Conservation (phyloP, 2,113 vertebrate genomes). For the Spea bombifrons region DNA sequence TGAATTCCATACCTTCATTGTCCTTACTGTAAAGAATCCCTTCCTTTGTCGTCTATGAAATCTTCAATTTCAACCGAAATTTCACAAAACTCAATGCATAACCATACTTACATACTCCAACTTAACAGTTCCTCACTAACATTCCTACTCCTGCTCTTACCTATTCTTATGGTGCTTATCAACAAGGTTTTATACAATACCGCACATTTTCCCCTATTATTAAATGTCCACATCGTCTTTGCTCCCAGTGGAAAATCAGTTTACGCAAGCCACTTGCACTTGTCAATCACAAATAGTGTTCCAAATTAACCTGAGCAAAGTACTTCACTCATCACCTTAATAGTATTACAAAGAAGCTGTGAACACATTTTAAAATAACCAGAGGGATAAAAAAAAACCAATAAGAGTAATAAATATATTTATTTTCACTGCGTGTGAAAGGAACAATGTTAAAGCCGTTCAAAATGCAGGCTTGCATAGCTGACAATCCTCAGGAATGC, state of each 20-base stretch:
- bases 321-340: conserved; percentile 19
- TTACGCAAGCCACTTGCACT: conserved; percentile 2
- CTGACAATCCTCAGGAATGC: conserved; percentile 10
- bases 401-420: conserved; percentile 2
- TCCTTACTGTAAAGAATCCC: too few species aligned
- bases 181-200: too few species aligned
- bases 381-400: conserved; percentile 5
- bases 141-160: too few species aligned
- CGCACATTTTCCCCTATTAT: too few species aligned
- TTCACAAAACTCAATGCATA: too few species aligned
- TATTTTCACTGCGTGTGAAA: background rate
- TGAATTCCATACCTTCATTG: too few species aligned
- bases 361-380: conserved; percentile 2
- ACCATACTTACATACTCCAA: too few species aligned
- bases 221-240: background rate
- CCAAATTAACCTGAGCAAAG: conserved; percentile 9
- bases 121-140: too few species aligned
- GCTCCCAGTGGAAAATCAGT: background rate
- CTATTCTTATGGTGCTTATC: too few species aligned
- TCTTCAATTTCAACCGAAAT: too few species aligned
- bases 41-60: too few species aligned
- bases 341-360: conserved; percentile 22
- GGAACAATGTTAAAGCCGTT: conserved; percentile 6
- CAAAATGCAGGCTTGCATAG: background rate
- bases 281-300: conserved; percentile 13